Evolutionary conservation across 2,113 vertebrate species (phyloP).

Genomic region (Clarias gariepinus): DNA sequence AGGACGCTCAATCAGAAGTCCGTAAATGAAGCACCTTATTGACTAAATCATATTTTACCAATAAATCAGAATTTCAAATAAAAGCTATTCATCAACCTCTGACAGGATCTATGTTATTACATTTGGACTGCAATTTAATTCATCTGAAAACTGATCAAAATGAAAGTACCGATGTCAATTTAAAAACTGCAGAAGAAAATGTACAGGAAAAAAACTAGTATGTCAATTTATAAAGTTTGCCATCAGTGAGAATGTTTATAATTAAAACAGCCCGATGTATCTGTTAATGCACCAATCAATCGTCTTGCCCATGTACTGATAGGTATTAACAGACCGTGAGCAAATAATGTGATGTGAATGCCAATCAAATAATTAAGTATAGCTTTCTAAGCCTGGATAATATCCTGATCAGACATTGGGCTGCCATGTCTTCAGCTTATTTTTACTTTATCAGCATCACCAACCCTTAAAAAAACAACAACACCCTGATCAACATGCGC

Average conservation of each 20-base stretch:
- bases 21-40: not conserved
- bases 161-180: slow-evolving; percentile 35
- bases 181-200: not conserved
- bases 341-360: slow-evolving; percentile 1
- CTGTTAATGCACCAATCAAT: not conserved
- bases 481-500: not conserved
- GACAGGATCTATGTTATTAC: not conserved
- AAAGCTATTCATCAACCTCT: not conserved
- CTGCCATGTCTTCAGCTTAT: not conserved
- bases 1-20: not conserved
- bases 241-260: not conserved
- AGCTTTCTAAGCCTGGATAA: not conserved
- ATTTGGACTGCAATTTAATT: not conserved
- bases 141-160: not conserved
- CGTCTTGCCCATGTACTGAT: slow-evolving; percentile 8
- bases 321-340: not conserved
- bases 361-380: not conserved
- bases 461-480: not conserved
- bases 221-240: not conserved
- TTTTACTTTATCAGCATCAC: not conserved
- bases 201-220: not conserved
- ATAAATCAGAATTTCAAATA: not conserved
- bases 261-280: not conserved
- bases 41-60: not conserved
- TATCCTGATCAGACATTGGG: not conserved